Conservation (phyloP, 2,113 vertebrate genomes). For the Clarias macrocephalus region DNA sequence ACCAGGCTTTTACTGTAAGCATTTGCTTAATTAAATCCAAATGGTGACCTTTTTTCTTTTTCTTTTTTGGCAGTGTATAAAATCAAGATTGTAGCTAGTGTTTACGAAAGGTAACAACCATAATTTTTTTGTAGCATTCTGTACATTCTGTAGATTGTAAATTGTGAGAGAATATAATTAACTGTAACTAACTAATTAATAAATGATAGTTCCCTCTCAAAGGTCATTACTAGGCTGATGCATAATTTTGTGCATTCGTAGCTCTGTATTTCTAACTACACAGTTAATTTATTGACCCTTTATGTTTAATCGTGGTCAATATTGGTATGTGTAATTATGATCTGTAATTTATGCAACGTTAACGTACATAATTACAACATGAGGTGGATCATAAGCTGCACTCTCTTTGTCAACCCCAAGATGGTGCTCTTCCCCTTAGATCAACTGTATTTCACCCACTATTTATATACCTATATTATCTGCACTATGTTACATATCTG, state of each 20-base stretch:
- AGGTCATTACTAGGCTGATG: neutral
- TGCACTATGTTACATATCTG: too few species aligned
- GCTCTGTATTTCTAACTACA: neutral
- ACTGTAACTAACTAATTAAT: neutral
- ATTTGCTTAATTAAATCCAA: too few species aligned
- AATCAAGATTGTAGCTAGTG: too few species aligned
- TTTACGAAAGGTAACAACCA: too few species aligned
- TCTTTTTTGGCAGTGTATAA: too few species aligned
- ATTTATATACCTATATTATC: too few species aligned
- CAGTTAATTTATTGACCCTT: neutral
- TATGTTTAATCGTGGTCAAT: neutral
- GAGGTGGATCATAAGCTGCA: neutral
- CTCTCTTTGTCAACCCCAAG: neutral
- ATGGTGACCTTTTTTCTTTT: too few species aligned
- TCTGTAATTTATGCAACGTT: neutral
- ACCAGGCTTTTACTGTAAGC: too few species aligned
- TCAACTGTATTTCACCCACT: too few species aligned
- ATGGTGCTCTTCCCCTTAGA: neutral
- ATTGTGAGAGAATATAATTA: neutral
- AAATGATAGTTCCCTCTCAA: neutral
- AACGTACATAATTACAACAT: too few species aligned
- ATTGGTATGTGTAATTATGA: neutral
- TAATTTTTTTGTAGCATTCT: too few species aligned
- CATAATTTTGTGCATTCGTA: neutral
- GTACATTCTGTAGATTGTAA: too few species aligned